Base-by-base conservation (phyloP, 2,888 invertebrate species). In the Apamea monoglypha region DNA sequence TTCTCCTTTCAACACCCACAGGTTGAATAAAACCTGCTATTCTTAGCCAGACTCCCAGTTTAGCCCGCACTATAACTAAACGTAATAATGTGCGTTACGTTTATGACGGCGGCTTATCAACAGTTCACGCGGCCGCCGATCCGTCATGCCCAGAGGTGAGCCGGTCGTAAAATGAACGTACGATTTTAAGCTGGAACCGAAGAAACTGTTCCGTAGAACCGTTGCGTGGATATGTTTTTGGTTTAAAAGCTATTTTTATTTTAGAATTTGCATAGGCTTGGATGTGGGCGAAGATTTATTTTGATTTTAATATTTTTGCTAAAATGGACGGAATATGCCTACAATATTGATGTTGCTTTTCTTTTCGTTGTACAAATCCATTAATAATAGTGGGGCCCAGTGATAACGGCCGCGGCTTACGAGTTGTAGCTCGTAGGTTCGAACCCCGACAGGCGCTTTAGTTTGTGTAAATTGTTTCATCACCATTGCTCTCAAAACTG, bases 101-200 rank as follows among this genome's bases (percentile, higher is more conserved):
- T 72, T 63, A 63, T 47, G 63, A 72, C 73, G 14, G 10, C 21
- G 53, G 84, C 88, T 87, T 85, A 85, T 85, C 85, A 84, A 87
- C 29, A 75, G 68, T 75, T 69, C 59, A 53, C 76, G 72, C 59
- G 29, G 64, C 53, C 47, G 56, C 32, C 84, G 56, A 84, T 85
- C 81, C 77, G 85, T 77, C 85, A 85, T 50, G 88, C 75, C n/a
- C 61, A 12, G 66, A 50, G 47, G 36, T 70, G 66, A n/a, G 75
- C 4, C 74, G 87, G 12, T 83, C 84, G 75, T 85, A 70, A 87
- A 84, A 87, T 40, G 2, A 53, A 47, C 40, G 36, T 44, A 56
- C 3, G 36, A 12, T 68, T 36, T 50, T 32, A 44, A 61, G 50
- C n/a, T 72, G 61, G 21, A 59, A 78, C n/a, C 6, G 25, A 61